A percentile compares a stretch with the other conserved stretches of the same genome.
phyloP scores from a whole-genome alignment of 2,888 invertebrate species.

The Orthosia gothica region DNA sequence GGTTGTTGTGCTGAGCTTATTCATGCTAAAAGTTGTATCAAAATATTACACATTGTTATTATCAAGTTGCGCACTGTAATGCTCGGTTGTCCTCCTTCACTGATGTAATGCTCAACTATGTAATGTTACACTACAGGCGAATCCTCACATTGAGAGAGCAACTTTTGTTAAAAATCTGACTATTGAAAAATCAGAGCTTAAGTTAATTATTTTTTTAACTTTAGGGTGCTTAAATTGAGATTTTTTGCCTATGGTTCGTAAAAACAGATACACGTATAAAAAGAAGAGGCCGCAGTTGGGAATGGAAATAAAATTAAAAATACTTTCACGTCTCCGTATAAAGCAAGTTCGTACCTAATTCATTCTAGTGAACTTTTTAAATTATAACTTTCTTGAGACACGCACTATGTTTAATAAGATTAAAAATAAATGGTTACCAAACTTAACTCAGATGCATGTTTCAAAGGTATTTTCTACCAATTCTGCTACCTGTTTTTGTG shows the following conservation, averaged over 20 bases:
- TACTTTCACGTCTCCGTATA: neutral
- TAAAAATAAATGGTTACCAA: neutral
- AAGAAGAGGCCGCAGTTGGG: neutral
- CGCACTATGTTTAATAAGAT: neutral
- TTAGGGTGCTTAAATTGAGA: neutral
- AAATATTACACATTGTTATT: too few relatives aligned
- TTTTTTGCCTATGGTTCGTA: neutral
- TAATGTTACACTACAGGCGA: too few relatives aligned
- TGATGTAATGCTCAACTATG: too few relatives aligned
- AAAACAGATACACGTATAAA: neutral
- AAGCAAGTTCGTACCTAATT: neutral
- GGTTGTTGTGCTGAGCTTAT: too few relatives aligned
- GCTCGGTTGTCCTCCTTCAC: too few relatives aligned
- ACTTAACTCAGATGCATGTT: neutral
- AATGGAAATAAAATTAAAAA: neutral
- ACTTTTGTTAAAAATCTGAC: too few relatives aligned
- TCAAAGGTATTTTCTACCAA: neutral
- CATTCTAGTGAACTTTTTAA: constrained; percentile 3
- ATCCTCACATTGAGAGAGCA: too few relatives aligned
- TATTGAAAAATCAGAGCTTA: too few relatives aligned
- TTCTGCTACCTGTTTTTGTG: neutral
- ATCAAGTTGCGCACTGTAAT: too few relatives aligned
- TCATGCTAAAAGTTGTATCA: too few relatives aligned
- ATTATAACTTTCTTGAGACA: constrained; percentile 13
- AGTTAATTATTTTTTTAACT: too few relatives aligned